phyloP scores from a whole-genome alignment of 1,140 invertebrate genomes.

The Charaxes varanes region DNA sequence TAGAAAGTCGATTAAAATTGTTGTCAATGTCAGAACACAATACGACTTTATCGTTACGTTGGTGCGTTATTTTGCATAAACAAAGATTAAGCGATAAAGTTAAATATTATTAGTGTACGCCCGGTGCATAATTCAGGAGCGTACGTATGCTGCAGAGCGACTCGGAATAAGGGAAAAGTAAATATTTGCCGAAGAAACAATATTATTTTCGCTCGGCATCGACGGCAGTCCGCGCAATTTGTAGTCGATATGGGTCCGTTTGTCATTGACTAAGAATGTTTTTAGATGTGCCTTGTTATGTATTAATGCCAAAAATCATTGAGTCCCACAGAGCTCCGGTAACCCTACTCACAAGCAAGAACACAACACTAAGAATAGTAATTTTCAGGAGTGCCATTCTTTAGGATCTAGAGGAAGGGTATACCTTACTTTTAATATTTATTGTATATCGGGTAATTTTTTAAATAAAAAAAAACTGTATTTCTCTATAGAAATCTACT shows the following conservation, averaged over 20 bases:
- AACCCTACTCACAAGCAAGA: not conserved
- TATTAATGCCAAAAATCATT: not conserved
- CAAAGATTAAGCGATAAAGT: slow-evolving; percentile 16
- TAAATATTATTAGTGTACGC: slow-evolving; percentile 12
- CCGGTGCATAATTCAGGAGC: slow-evolving; percentile 17
- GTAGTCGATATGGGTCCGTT: slow-evolving; percentile 60
- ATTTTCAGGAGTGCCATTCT: too few relatives aligned
- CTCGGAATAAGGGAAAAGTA: slow-evolving; percentile 42
- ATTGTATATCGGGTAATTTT: too few relatives aligned
- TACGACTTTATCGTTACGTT: too few relatives aligned
- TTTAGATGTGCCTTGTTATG: not conserved
- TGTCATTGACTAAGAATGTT: slow-evolving; percentile 31
- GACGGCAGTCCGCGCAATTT: slow-evolving; percentile 44
- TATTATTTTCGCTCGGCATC: slow-evolving; percentile 58
- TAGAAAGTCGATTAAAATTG: too few relatives aligned
- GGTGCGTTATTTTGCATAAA: slow-evolving; percentile 8
- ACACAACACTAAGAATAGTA: too few relatives aligned
- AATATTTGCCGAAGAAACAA: slow-evolving; percentile 67
- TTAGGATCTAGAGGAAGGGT: too few relatives aligned
- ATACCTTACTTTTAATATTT: too few relatives aligned
- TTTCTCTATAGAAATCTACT: too few relatives aligned
- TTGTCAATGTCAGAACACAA: too few relatives aligned
- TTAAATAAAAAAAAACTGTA: too few relatives aligned
- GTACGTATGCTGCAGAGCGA: slow-evolving; percentile 24
- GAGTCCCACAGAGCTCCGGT: not conserved